A percentile compares a stretch with the other conserved stretches of the same genome.
Conservation (phyloP, 2,797 vertebrate species). For the Vultur gryphus region DNA sequence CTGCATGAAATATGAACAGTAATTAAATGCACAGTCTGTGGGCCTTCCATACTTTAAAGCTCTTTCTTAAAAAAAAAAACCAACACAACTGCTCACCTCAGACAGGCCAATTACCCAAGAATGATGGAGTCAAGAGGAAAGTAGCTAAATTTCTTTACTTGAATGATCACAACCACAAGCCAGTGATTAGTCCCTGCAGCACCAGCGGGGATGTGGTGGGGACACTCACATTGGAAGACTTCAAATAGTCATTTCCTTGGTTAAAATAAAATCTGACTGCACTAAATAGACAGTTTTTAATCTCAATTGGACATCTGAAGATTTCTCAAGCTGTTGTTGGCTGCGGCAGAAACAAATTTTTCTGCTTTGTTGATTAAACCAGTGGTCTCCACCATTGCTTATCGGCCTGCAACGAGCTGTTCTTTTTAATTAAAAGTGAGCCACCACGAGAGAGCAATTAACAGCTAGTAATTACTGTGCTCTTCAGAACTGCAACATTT, state of each 20-base stretch:
- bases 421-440: conserved; percentile 99
- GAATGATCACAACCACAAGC: conserved; percentile 90
- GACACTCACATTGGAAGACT: conserved; percentile 89
- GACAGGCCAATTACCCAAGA: conserved; percentile 87
- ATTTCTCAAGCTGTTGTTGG: conserved; percentile 95
- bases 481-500: conserved; percentile 97
- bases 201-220: conserved; percentile 85
- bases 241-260: conserved; percentile 92
- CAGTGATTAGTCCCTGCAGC: conserved; percentile 90
- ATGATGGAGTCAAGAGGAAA: conserved; percentile 87
- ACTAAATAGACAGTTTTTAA: conserved; percentile 99
- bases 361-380: conserved; percentile 99
- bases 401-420: conserved; percentile 95
- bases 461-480: conserved; percentile 99
- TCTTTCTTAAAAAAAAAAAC: conserved; percentile 60
- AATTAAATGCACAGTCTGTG: conserved; percentile 87
- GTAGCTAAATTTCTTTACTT: conserved; percentile 96
- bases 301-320: conserved; percentile 99
- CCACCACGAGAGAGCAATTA: conserved; percentile 99
- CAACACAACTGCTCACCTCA: conserved; percentile 80
- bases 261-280: conserved; percentile 98
- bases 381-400: conserved; percentile 89
- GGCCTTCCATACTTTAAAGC: conserved; percentile 83
- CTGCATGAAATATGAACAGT: conserved; percentile 85
- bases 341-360: conserved; percentile 92